Evolutionary conservation across 2,888 invertebrate species (phyloP).

Genomic region (Cactoblastis cactorum): DNA sequence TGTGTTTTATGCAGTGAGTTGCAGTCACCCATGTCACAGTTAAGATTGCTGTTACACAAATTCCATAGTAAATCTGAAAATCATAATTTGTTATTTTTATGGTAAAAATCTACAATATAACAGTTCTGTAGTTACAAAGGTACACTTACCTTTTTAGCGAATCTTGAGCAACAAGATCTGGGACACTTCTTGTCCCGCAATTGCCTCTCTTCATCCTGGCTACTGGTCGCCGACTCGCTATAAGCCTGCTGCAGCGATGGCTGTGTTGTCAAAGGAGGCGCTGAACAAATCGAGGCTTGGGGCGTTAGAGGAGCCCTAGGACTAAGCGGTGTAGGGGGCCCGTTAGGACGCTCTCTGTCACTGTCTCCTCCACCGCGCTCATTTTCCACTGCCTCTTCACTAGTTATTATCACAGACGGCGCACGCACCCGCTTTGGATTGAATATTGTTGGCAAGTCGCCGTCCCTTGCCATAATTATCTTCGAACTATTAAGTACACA

Average conservation of each 20-base stretch:
- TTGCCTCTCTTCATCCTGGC: conserved; percentile 81
- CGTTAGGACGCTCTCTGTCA: conserved; percentile 66
- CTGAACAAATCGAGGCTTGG: conserved; percentile 72
- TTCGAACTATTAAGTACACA: conserved; percentile 18
- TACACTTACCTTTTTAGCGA: conserved; percentile 86
- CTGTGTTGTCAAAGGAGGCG: conserved; percentile 66
- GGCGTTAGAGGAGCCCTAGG: conserved; percentile 69
- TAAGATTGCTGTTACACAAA: conserved; percentile 90
- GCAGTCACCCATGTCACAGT: conserved; percentile 96
- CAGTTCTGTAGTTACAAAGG: not conserved
- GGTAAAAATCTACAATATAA: not conserved
- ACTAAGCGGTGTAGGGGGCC: conserved; percentile 66
- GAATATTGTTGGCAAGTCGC: conserved; percentile 89
- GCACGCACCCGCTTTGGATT: conserved; percentile 86
- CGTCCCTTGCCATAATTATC: conserved; percentile 82
- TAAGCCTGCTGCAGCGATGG: conserved; percentile 71
- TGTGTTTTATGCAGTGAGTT: conserved; percentile 94
- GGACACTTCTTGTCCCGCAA: conserved; percentile 79
- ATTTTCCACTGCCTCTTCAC: conserved; percentile 76
- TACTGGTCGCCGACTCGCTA: conserved; percentile 78
- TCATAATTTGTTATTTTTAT: conserved; percentile 4
- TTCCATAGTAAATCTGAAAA: conserved; percentile 91
- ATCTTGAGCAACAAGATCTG: conserved; percentile 88
- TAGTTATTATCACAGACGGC: conserved; percentile 85
- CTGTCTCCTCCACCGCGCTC: conserved; percentile 53